Percentiles rank a stretch among this genome's conserved stretches.
Evolutionary conservation across 2,113 vertebrate species (phyloP).

Genomic region (Toxotes chatareus): DNA sequence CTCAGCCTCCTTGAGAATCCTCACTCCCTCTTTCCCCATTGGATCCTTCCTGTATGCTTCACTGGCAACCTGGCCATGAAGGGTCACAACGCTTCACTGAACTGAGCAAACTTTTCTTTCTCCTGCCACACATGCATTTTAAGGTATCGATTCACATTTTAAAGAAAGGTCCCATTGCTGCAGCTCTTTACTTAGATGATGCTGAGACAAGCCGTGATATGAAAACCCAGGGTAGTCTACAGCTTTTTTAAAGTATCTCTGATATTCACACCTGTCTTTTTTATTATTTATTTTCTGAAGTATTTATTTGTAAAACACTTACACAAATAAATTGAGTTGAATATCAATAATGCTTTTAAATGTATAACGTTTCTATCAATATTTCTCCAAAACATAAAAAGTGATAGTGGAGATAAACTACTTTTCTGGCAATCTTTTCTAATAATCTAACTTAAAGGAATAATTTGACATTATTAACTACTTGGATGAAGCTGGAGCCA

Average conservation of each 20-base stretch:
- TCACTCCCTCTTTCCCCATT: constrained; percentile 39
- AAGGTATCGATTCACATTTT: constrained; percentile 44
- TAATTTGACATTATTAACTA: background rate
- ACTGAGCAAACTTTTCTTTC: constrained; percentile 77
- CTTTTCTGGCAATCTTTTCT: background rate
- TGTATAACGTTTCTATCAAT: too few species aligned
- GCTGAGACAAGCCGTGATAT: background rate
- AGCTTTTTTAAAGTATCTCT: background rate
- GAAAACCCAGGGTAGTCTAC: background rate
- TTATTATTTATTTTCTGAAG: background rate
- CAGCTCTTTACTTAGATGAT: constrained; percentile 31
- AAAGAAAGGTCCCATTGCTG: constrained; percentile 21
- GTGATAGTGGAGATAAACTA: too few species aligned
- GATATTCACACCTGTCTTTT: background rate
- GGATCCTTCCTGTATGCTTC: constrained; percentile 72
- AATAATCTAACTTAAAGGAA: background rate
- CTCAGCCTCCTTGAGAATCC: constrained; percentile 55
- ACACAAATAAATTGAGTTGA: background rate
- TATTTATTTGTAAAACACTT: too few species aligned
- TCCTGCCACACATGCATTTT: constrained; percentile 35
- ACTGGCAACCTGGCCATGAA: constrained; percentile 68
- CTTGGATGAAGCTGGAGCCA: too few species aligned
- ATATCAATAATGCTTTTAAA: background rate
- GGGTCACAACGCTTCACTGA: constrained; percentile 81
- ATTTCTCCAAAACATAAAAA: too few species aligned